Conservation (phyloP, 2,113 vertebrate species). For the Stigmatopora argus region DNA sequence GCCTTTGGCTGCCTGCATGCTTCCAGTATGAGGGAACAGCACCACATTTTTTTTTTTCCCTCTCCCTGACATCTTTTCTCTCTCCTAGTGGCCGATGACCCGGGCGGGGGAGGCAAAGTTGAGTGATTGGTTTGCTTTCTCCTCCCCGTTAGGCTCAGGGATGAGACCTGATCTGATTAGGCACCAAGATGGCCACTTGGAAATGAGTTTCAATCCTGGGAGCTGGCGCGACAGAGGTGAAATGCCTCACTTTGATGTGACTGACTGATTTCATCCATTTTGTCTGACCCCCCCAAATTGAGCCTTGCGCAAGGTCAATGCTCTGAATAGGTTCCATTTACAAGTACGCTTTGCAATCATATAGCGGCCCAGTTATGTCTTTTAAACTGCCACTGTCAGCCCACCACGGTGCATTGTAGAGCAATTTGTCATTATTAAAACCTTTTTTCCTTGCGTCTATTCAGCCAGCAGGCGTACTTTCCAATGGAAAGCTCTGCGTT, state of each 20-base stretch:
- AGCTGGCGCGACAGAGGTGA: conserved; percentile 70
- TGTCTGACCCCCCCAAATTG: conserved; percentile 5
- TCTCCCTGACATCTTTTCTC: too few relatives aligned
- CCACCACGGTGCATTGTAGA: neutral
- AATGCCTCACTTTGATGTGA: conserved; percentile 56
- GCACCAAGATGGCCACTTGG: conserved; percentile 67
- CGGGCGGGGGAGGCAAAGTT: conserved; percentile 34
- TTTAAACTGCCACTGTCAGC: conserved; percentile 9
- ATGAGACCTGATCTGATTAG: conserved; percentile 67
- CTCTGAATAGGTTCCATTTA: neutral
- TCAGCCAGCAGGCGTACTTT: neutral
- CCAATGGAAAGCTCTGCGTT: neutral
- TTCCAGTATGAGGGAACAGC: conserved; percentile 10
- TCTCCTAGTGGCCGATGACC: conserved; percentile 11
- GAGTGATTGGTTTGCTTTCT: conserved; percentile 64
- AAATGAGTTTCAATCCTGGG: conserved; percentile 68
- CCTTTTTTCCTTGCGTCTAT: neutral
- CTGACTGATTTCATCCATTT: conserved; percentile 34
- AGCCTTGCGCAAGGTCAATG: neutral
- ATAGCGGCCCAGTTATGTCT: conserved; percentile 1
- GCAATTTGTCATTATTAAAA: neutral
- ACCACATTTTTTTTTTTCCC: conserved; percentile 22
- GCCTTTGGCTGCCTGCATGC: conserved; percentile 14
- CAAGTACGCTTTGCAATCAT: neutral
- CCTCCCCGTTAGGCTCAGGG: conserved; percentile 59